Conservation (phyloP, 2,888 invertebrate species). For the Heliconius aoede region DNA sequence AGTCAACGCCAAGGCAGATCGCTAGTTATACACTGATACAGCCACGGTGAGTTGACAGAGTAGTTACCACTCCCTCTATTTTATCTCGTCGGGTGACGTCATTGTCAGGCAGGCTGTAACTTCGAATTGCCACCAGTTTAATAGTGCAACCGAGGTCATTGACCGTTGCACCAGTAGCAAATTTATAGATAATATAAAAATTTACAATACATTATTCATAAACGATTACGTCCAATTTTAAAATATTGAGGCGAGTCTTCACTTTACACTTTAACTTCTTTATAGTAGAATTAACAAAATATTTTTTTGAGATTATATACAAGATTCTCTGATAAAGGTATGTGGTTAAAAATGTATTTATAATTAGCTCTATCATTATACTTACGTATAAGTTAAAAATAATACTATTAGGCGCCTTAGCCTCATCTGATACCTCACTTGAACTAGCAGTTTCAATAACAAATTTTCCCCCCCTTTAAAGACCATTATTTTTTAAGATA, state of each 20-base stretch:
- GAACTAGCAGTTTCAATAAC: no score
- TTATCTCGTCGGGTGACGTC: constrained; percentile 22
- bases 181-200: constrained; percentile 17
- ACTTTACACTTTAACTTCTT: neutral
- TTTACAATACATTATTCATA: constrained; percentile 12
- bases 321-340: neutral
- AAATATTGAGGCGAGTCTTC: neutral
- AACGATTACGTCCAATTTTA: constrained; percentile 8
- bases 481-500: no score
- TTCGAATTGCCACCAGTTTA: constrained; percentile 24
- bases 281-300: no score
- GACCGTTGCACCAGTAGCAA: constrained; percentile 21
- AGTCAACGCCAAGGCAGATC: neutral
- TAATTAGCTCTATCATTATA: neutral
- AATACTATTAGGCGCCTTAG: neutral
- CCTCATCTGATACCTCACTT: no score
- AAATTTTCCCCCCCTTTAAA: no score
- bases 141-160: constrained; percentile 29
- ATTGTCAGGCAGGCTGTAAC: constrained; percentile 11
- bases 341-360: neutral
- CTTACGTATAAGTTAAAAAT: neutral
- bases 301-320: neutral
- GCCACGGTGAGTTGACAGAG: constrained; percentile 4
- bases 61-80: constrained; percentile 21
- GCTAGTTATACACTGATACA: constrained; percentile 2